Evolutionary conservation across 2,113 vertebrate species (phyloP).

Genomic region (Genyomyrus donnyi): DNA sequence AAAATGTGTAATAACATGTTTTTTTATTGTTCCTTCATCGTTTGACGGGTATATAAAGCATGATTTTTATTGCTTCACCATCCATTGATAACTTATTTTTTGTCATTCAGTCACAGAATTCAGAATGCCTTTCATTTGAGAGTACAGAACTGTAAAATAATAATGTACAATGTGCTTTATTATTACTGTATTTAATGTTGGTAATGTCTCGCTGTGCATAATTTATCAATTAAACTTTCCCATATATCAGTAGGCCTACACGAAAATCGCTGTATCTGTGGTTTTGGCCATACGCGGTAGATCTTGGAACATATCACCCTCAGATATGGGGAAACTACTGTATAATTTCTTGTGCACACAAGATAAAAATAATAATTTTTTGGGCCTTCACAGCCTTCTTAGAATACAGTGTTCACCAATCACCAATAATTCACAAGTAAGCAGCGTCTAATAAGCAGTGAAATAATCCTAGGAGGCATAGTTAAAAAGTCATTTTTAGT

Average conservation of each 20-base stretch:
- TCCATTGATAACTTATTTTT: neutral
- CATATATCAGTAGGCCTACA: neutral
- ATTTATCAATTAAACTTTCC: neutral
- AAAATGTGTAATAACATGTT: too few relatives aligned
- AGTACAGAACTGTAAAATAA: neutral
- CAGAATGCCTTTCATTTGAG: neutral
- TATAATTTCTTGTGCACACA: neutral
- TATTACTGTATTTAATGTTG: neutral
- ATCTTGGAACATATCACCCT: neutral
- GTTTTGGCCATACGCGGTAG: neutral
- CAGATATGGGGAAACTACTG: neutral
- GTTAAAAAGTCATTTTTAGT: conserved; percentile 3
- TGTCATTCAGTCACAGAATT: neutral
- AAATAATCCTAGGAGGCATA: neutral
- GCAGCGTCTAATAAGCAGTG: neutral
- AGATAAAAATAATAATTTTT: neutral
- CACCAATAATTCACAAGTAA: neutral
- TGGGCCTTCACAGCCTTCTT: neutral
- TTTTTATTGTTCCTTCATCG: neutral
- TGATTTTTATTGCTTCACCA: neutral
- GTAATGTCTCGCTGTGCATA: neutral
- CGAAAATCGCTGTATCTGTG: neutral
- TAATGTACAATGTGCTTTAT: neutral
- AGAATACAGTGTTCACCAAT: neutral
- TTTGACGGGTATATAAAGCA: neutral